phyloP scores from a whole-genome alignment of 2,797 vertebrate genomes.

The Glossophaga mutica region DNA sequence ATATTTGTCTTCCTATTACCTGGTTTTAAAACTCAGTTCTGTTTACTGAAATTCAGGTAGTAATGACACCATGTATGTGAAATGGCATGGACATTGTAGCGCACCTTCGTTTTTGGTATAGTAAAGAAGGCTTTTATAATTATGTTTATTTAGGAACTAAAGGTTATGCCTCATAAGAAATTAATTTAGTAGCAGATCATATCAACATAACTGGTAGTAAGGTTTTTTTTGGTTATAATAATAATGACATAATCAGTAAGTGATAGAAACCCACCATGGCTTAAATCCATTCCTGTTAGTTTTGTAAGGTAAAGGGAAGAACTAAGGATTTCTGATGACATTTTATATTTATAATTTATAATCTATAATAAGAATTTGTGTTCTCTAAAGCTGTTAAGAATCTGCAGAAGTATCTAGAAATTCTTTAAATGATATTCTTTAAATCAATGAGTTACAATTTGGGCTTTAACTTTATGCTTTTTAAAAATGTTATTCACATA shows the following conservation, averaged over 20 bases:
- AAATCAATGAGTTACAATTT: neutral
- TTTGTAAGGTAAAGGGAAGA: neutral
- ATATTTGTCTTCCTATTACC: neutral
- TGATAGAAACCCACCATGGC: neutral
- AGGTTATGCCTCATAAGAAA: neutral
- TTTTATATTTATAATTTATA: neutral
- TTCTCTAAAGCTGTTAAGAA: neutral
- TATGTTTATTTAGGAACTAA: neutral
- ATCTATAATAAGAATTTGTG: neutral
- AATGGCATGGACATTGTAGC: neutral
- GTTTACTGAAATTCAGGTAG: neutral
- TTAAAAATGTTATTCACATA: conserved; percentile 26
- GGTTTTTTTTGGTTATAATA: neutral
- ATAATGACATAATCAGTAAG: neutral
- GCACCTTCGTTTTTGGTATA: neutral
- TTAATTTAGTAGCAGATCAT: neutral
- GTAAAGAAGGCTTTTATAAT: neutral
- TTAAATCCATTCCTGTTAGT: neutral
- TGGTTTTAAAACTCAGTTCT: neutral
- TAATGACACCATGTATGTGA: neutral
- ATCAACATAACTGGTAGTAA: neutral
- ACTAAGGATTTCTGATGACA: neutral
- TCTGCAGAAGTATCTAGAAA: neutral
- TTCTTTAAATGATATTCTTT: neutral
- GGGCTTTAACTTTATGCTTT: neutral